These are phyloP conservation scores for Leptinotarsa rubiginosa DNA, from an alignment of 2,888 invertebrate genomes.

Conservation along the genomic window DNA sequence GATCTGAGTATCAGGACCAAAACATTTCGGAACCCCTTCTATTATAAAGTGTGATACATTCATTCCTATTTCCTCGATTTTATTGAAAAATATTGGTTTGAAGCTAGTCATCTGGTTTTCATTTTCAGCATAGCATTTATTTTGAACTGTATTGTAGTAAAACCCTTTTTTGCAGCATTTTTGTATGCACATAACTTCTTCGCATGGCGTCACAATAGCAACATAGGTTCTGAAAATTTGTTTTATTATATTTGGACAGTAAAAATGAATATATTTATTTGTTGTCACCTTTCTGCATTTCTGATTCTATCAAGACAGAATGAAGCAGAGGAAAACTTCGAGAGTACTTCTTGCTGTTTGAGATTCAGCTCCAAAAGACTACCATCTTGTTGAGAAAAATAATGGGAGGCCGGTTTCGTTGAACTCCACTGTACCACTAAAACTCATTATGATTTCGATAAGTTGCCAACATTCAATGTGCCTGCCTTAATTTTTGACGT, in stretches of 20 bases:
- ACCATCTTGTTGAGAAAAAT: conserved; percentile 32
- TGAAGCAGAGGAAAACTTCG: conserved; percentile 20
- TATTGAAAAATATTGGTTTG: conserved; percentile 30
- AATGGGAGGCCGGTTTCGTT: conserved; percentile 18
- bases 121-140: conserved; percentile 25
- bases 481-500: too few species aligned
- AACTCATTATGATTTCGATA: not conserved
- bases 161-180: conserved; percentile 44
- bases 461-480: too few species aligned
- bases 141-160: conserved; percentile 36
- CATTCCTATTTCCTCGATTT: not conserved
- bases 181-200: conserved; percentile 39
- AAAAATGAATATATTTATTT: not conserved
- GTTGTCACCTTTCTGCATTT: conserved; percentile 17
- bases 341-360: not conserved
- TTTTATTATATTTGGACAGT: not conserved
- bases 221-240: conserved; percentile 32
- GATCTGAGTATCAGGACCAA: conserved; percentile 23
- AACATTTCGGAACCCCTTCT: conserved; percentile 33
- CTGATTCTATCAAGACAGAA: conserved; percentile 33
- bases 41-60: conserved; percentile 30
- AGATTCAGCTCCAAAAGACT: conserved; percentile 25
- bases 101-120: conserved; percentile 16
- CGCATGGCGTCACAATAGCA: conserved; percentile 41
- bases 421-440: conserved; percentile 29